Evolutionary conservation across 2,113 vertebrate species (phyloP).

Genomic region (Dunckerocampus dactyliophorus): DNA sequence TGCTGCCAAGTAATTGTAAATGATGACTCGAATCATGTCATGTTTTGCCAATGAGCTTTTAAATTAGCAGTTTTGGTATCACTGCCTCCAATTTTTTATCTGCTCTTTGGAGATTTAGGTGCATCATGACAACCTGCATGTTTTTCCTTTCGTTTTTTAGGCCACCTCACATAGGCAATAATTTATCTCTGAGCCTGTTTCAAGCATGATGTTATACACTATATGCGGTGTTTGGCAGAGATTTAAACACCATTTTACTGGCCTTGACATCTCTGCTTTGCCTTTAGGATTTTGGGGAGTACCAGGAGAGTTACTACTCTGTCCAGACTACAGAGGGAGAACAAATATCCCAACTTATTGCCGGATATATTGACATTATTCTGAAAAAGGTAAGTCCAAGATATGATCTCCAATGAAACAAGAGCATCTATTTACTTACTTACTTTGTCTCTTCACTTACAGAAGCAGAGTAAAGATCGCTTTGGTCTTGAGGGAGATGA

Average conservation of each 20-base stretch:
- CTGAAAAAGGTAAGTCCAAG: conserved; percentile 87
- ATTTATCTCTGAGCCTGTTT: background rate
- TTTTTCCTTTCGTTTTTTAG: conserved; percentile 30
- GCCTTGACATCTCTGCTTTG: conserved; percentile 22
- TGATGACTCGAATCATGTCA: background rate
- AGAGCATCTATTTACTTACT: background rate
- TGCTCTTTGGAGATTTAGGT: conserved; percentile 28
- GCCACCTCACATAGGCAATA: conserved; percentile 4
- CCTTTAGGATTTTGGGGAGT: conserved; percentile 93
- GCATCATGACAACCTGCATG: background rate
- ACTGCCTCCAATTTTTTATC: conserved; percentile 33
- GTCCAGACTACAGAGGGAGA: conserved; percentile 98
- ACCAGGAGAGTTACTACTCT: conserved; percentile 98
- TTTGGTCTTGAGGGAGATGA: conserved; percentile 98
- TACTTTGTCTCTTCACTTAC: conserved; percentile 20
- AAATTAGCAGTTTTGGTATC: conserved; percentile 29
- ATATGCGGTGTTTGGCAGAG: background rate
- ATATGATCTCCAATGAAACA: background rate
- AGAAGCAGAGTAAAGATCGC: conserved; percentile 99
- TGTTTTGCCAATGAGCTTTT: conserved; percentile 32
- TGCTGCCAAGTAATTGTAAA: conserved; percentile 19
- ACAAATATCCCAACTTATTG: conserved; percentile 97
- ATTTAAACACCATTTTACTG: conserved; percentile 5
- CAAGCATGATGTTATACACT: conserved; percentile 4
- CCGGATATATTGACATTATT: conserved; percentile 98